These are phyloP conservation scores for Morone chrysops DNA, from an alignment of 2,113 vertebrate species.

Conservation along the genomic window DNA sequence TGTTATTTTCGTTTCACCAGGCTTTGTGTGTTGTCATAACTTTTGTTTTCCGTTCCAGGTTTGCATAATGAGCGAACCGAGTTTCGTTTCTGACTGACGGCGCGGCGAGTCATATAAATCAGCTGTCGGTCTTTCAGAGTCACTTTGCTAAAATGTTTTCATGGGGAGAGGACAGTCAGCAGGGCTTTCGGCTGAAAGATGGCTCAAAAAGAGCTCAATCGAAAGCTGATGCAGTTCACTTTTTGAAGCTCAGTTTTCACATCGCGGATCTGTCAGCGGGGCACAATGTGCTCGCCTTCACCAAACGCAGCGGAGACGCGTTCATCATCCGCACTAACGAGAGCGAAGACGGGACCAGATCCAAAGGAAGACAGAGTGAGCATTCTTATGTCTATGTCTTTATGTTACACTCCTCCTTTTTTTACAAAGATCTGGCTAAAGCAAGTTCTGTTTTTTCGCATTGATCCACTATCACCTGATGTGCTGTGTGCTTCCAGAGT, in stretches of 20 bases:
- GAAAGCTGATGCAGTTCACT: neutral
- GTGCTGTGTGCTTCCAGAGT: slow-evolving; percentile 39
- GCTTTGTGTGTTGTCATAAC: neutral
- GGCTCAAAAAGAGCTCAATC: neutral
- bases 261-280: slow-evolving; percentile 35
- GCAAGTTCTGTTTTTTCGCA: neutral
- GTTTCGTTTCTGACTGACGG: slow-evolving; percentile 48
- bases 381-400: neutral
- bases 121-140: neutral
- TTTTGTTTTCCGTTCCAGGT: slow-evolving; percentile 38
- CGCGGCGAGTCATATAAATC: neutral
- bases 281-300: slow-evolving; percentile 25
- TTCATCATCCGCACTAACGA: slow-evolving; percentile 35
- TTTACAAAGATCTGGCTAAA: neutral
- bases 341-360: slow-evolving; percentile 19
- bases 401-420: neutral
- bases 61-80: too few relatives aligned
- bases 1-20: neutral
- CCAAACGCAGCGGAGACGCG: slow-evolving; percentile 16
- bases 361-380: slow-evolving; percentile 65
- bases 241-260: neutral
- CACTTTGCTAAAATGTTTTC: slow-evolving; percentile 41
- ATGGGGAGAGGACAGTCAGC: slow-evolving; percentile 60
- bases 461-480: neutral
- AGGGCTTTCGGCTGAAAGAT: slow-evolving; percentile 19